phyloP scores from a whole-genome alignment of 2,888 invertebrate species.

The Bimastos eiseni region DNA sequence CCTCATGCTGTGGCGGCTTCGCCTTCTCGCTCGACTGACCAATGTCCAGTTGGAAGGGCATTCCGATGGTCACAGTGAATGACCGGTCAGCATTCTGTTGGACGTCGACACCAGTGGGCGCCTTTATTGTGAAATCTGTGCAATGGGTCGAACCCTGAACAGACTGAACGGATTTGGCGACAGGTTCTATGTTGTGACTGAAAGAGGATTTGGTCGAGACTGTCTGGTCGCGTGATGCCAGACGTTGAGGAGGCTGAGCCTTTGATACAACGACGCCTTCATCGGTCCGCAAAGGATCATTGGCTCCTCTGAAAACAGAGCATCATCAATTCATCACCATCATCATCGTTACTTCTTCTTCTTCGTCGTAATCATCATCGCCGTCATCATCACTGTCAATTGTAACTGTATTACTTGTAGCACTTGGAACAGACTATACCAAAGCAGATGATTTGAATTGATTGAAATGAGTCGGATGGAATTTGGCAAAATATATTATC shows the following conservation, averaged over 20 bases:
- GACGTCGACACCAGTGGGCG: constrained; percentile 36
- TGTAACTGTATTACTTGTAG: neutral
- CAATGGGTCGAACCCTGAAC: neutral
- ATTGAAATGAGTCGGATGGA: neutral
- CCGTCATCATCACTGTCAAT: constrained; percentile 23
- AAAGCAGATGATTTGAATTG: neutral
- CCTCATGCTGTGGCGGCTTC: neutral
- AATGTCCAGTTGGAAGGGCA: constrained; percentile 18
- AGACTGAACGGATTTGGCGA: too few relatives aligned
- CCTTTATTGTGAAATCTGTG: constrained; percentile 19
- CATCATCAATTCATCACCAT: constrained; percentile 21
- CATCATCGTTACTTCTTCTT: neutral
- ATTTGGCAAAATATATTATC: neutral
- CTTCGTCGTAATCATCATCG: neutral
- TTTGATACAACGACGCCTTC: too few relatives aligned
- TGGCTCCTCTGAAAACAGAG: neutral
- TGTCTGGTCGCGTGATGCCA: neutral
- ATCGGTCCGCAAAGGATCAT: neutral
- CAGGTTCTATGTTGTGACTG: too few relatives aligned
- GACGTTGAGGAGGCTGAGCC: too few relatives aligned
- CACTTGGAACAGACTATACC: neutral
- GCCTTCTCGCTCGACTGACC: constrained; percentile 19
- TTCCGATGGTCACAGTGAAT: constrained; percentile 40
- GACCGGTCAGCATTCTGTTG: constrained; percentile 41
- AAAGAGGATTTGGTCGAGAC: neutral